Evolutionary conservation across 2,797 vertebrate genomes (phyloP), one percentile per base, ranked within the genome.

Genomic region (Leucoraja ocellata): DNA sequence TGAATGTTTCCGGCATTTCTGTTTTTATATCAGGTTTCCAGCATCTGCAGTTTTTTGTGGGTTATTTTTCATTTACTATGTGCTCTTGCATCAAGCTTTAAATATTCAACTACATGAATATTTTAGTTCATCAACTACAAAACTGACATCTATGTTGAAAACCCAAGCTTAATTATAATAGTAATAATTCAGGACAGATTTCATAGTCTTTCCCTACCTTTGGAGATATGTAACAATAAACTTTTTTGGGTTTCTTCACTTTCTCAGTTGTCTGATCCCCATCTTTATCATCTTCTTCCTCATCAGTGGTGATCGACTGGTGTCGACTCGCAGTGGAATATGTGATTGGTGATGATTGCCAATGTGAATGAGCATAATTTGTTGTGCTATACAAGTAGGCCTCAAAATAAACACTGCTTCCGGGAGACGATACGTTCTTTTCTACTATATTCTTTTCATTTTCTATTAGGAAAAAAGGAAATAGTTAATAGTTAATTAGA

Each of bases 241-340:
- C 99, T 96, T 99, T 99, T 97, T 99, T 99, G 93, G 98, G 98
- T 96, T 99, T 99, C 96, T 99, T 99, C 95, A 99, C 96, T 95
- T 99, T 99, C 96, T 99, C 99, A 0, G 97, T 96, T 0, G 96
- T 98, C 94, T 98, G 98, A 93, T 98, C 97, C 91, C 98, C 98
- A 96, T 99, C 98, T 0, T 97, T 97, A 32, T 93, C 93, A 93
- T 96, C 96, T 92, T 99, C 99, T 2, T 99, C 99, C 93, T 99
- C 98, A 83, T 99, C 98, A 21, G 78, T 93, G 39, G 98, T 96
- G 28, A 97, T 97, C 93, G 97, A 97, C 92, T 98, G 99, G 93
- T 98, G 97, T 94, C 98, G 97, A 94, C 98, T 97, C 95, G 98
- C 98, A 73, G 98, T 98, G 94, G 97, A 96, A 95, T 97, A 94